Base-by-base conservation (phyloP, 2,113 vertebrate genomes). In the Antidorcas marsupialis region DNA sequence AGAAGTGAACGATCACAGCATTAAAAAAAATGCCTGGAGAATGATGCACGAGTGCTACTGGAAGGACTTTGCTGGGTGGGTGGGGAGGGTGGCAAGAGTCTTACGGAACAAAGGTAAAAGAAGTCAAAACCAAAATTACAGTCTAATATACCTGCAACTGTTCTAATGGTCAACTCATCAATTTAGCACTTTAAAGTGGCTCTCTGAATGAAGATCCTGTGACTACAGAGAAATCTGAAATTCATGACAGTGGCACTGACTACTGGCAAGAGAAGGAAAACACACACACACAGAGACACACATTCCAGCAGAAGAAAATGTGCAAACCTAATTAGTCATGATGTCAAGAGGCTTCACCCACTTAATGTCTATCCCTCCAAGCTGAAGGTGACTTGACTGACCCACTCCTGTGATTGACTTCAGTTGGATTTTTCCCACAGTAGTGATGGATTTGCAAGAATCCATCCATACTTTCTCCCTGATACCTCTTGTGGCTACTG, bases 191-290 rank as follows among this genome's bases (percentile, higher is more conserved):
- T 45, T 36, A 43, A 93, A 96, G 33, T 45, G 82, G 94, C 43
- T 50, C 86, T 91, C 45, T 81, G 55, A 97, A 90, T 50, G 78
- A 87, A 94, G 95, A 91, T 43, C 21, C 87, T 84, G 84, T 52
- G 53, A 87, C 39, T 53, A 45, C 3, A 53, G 30, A 84, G 96
- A 96, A 86, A 36, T 47, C 0, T 89, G 50, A 82, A 87, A 30
- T 76, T 76, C 30, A 10, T 9, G 33, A 57, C 60, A 27, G 23
- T 30, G 45, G 78, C 76, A 79, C 43, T 25, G 14, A 97, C 39
- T 74, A 62, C 23, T 25, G 78, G 30, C 15, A 53, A 86, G 36
- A 59, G 9, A 45, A 15, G 39, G 3, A 45, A 39, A 25, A 67
- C 14, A 79, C 14, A 50, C 45, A 82, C 36, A 59, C 57, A 59